Conservation (phyloP, 1,140 invertebrate species). For the Trichonephila clavipes region DNA sequence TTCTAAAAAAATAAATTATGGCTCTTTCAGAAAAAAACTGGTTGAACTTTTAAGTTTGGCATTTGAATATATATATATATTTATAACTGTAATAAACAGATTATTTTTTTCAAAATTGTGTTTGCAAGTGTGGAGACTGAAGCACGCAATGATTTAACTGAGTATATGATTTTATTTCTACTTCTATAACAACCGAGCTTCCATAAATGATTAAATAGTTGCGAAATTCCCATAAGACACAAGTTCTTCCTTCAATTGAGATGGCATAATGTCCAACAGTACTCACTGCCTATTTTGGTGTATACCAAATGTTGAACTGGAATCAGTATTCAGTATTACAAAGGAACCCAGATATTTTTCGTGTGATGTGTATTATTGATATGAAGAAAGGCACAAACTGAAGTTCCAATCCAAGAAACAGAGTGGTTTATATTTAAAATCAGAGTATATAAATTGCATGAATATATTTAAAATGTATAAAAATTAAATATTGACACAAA, state of each 20-base stretch:
- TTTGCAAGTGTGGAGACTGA: too few species aligned
- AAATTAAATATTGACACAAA: neutral
- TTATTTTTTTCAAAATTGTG: too few species aligned
- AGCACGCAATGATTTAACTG: too few species aligned
- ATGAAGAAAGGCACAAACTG: neutral
- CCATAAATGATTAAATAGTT: neutral
- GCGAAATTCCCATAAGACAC: neutral
- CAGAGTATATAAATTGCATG: neutral
- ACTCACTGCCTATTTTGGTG: neutral
- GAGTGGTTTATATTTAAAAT: constrained; percentile 2
- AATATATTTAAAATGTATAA: neutral
- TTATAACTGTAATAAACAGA: too few species aligned
- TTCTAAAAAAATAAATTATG: too few species aligned
- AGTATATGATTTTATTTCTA: too few species aligned
- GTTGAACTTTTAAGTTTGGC: too few species aligned
- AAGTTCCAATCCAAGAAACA: neutral
- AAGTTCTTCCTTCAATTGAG: neutral
- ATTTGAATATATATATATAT: too few species aligned
- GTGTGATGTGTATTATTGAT: neutral
- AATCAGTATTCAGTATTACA: neutral
- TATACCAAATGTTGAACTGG: neutral
- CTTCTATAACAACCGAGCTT: neutral
- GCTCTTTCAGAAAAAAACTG: too few species aligned
- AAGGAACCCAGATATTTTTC: neutral
- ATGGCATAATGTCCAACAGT: neutral